Evolutionary conservation across 2,888 invertebrate genomes (phyloP).

Genomic region (Tipula helvola): DNA sequence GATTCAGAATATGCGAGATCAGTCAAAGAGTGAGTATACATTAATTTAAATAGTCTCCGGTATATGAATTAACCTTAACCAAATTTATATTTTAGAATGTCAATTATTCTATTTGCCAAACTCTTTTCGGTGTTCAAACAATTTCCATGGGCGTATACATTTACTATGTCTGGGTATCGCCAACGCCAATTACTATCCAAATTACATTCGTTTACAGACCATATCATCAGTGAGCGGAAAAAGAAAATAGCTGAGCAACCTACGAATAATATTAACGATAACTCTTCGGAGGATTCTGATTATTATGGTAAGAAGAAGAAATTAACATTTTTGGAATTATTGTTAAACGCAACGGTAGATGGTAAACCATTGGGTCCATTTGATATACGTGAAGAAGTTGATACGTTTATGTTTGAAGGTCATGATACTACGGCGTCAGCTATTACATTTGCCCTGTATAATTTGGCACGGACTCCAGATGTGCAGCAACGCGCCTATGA

Average conservation of each 20-base stretch:
- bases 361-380: neutral
- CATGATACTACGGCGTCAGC: neutral
- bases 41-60: no score
- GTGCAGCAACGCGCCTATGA: neutral
- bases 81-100: neutral
- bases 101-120: neutral
- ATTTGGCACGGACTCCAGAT: neutral
- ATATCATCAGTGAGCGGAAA: neutral
- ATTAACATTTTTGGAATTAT: neutral
- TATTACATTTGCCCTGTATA: neutral
- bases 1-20: neutral
- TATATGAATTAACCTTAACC: neutral
- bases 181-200: neutral
- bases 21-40: neutral
- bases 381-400: neutral
- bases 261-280: neutral
- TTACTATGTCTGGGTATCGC: neutral
- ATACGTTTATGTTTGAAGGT: conserved; percentile 4
- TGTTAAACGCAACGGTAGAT: neutral
- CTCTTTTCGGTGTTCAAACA: neutral
- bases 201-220: neutral
- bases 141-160: neutral
- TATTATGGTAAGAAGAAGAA: neutral
- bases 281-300: neutral
- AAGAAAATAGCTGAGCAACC: neutral